phyloP scores from a whole-genome alignment of 2,888 invertebrate genomes.

The Chymomyza amoena region DNA sequence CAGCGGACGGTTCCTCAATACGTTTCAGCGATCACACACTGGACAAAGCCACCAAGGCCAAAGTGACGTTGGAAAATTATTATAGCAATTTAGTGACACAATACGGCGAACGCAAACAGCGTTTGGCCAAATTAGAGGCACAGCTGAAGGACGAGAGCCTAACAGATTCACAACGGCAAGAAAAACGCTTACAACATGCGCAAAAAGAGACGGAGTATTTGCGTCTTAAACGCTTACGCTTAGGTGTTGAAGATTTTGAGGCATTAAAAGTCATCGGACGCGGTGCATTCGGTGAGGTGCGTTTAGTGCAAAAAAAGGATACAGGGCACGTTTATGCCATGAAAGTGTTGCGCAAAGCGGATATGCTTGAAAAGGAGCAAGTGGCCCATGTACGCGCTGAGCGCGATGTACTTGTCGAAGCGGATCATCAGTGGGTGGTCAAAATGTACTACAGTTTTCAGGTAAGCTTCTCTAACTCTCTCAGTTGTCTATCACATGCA shows the following conservation, averaged over 20 bases:
- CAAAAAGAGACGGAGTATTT: conserved; percentile 99
- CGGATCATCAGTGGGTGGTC: conserved; percentile 99
- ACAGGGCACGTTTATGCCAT: conserved; percentile 99
- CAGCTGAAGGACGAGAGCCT: conserved; percentile 97
- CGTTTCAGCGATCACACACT: conserved; percentile 98
- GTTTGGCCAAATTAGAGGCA: conserved; percentile 95
- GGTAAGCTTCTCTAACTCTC: conserved; percentile 61
- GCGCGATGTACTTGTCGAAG: conserved; percentile 98
- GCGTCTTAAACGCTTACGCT: conserved; percentile 94
- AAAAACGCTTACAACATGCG: conserved; percentile 92
- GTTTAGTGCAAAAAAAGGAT: conserved; percentile 99
- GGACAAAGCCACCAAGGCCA: conserved; percentile 99
- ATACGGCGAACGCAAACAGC: conserved; percentile 97
- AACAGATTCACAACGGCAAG: conserved; percentile 95
- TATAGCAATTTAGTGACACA: conserved; percentile 99
- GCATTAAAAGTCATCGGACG: conserved; percentile 97
- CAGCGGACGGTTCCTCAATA: conserved; percentile 80
- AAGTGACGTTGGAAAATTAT: conserved; percentile 99
- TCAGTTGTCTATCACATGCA: not conserved
- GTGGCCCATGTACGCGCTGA: conserved; percentile 98
- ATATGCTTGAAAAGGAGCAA: conserved; percentile 99
- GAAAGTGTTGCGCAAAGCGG: conserved; percentile 99
- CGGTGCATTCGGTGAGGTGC: conserved; percentile 95
- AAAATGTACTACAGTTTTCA: conserved; percentile 99
- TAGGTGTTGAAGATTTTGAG: conserved; percentile 99